phyloP scores from a whole-genome alignment of 2,888 invertebrate genomes.

The Dolomedes plantarius region DNA sequence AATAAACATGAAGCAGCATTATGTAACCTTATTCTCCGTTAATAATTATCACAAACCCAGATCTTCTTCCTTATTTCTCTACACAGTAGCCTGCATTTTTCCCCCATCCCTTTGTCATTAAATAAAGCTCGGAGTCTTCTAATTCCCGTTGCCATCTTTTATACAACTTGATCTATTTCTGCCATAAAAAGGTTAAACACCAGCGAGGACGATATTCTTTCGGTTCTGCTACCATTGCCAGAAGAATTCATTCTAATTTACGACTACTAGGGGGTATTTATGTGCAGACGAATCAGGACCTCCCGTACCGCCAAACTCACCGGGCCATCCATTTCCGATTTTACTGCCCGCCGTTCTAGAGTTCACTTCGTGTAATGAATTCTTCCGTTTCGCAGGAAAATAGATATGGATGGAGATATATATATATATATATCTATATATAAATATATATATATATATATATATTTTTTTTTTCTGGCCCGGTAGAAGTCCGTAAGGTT shows the following conservation, averaged over 20 bases:
- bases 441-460: constrained; percentile 43
- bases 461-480: neutral
- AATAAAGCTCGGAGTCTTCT: neutral
- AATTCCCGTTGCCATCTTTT: constrained; percentile 14
- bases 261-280: constrained; percentile 10
- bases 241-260: neutral
- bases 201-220: neutral
- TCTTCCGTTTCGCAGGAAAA: constrained; percentile 33
- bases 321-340: constrained; percentile 57
- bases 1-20: no score
- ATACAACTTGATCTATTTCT: constrained; percentile 10
- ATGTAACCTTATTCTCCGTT: no score
- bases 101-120: neutral
- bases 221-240: neutral
- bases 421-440: constrained; percentile 32
- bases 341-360: constrained; percentile 41
- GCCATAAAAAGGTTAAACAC: neutral
- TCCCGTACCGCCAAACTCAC: constrained; percentile 39
- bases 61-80: no score
- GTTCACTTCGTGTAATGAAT: constrained; percentile 53
- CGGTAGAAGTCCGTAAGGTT: neutral
- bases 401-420: constrained; percentile 58
- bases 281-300: constrained; percentile 26
- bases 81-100: no score
- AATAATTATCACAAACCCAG: no score